Conservation (phyloP, 2,888 invertebrate species). For the Tiliacea citrago region DNA sequence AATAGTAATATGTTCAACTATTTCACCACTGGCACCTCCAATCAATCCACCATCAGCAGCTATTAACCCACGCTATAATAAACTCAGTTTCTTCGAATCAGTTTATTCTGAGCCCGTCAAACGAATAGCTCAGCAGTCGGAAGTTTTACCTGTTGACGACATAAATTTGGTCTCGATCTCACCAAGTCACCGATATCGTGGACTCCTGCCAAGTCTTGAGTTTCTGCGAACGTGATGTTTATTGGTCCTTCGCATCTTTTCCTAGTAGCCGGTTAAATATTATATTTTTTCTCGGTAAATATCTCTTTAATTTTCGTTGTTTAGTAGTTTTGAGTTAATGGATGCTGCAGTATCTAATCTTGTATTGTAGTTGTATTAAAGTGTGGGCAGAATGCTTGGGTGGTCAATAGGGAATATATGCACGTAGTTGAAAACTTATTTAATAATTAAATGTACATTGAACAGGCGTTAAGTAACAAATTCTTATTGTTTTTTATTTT, state of each 20-base stretch:
- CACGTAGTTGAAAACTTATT: no score
- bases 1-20: no score
- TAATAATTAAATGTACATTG: no score
- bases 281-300: constrained; percentile 36
- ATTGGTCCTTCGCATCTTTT: constrained; percentile 45
- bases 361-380: no score
- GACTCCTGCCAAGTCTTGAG: constrained; percentile 53
- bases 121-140: constrained; percentile 43
- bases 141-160: constrained; percentile 55
- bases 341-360: not conserved
- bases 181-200: constrained; percentile 41
- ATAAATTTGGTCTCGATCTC: constrained; percentile 34
- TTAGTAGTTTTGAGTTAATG: not conserved
- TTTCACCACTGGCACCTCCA: no score
- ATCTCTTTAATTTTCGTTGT: constrained; percentile 24
- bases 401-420: no score
- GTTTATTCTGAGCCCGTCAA: constrained; percentile 32
- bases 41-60: not conserved
- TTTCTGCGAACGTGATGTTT: constrained; percentile 50
- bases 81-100: constrained; percentile 27
- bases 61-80: constrained; percentile 4
- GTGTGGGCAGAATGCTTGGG: no score
- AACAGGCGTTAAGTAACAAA: no score
- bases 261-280: constrained; percentile 36
- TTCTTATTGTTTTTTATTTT: no score